Evolutionary conservation across 1,140 invertebrate genomes (phyloP), one percentile per base, ranked within the genome.

Genomic region (Sogatella furcifera): DNA sequence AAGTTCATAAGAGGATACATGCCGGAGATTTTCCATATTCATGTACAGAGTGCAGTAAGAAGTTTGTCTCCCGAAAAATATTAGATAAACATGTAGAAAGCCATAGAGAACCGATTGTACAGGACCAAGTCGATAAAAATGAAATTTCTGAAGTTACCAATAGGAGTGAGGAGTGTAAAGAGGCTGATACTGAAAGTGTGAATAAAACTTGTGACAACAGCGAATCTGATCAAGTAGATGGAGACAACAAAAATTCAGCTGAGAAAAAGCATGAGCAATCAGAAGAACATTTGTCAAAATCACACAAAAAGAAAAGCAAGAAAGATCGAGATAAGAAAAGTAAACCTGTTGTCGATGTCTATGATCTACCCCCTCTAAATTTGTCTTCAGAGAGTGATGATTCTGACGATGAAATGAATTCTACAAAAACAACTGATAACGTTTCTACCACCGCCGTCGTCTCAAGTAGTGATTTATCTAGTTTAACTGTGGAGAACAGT

Each of bases 1-100:
- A 85, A 71, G 89, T 93, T 19, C 90, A 92, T 69, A 87, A 88
- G 73, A 77, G 89, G 63, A 73, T 89, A 64, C 90, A 93, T 69
- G 73, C 78, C 2, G 78, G 78, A n/a, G 82, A 90, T 62, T 73
- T 75, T 55, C 84, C 87, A 1, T 85, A 90, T 71, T 66, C 75
- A 17, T 92, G 90, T 69, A 74, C 70, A 14, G 81, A 87, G 68
- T 93, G 90, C 70, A 72, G 78, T 8, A 81, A 88, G 65, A 82
- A 80, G 62, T 92, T 92, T 74, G 84, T 93, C 38, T 91, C 89
- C 0, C 86, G 85, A 59, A 90, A 89, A 70, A 69, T 92, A 2
- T 68, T 90, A 6, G 65, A 73, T 5, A 89, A 87, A 69, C 90
- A 93, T 71, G 74, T 80, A 63, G 72, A 71, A 9, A 68, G 64